These are phyloP conservation scores for Hylaeus anthracinus DNA, from an alignment of 1,140 invertebrate species.

Conservation along the genomic window DNA sequence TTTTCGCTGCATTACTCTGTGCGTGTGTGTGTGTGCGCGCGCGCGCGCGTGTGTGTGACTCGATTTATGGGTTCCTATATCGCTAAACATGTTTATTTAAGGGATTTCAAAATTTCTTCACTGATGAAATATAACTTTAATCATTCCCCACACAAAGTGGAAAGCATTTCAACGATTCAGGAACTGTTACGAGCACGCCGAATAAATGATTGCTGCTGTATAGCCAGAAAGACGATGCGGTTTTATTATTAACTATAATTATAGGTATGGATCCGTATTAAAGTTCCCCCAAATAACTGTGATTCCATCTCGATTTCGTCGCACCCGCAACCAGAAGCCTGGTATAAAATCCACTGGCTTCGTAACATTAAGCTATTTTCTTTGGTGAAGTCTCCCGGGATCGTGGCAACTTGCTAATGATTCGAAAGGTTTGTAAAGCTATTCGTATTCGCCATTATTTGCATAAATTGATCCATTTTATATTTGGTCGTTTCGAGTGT, in stretches of 20 bases:
- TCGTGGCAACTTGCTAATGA: constrained; percentile 70
- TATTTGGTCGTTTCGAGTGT: background rate
- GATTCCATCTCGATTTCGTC: constrained; percentile 72
- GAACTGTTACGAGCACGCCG: constrained; percentile 27
- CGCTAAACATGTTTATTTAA: background rate
- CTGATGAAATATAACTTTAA: background rate
- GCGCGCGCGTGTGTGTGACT: too few relatives aligned
- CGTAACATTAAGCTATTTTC: constrained; percentile 66
- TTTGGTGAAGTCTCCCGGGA: constrained; percentile 63
- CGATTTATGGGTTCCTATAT: too few relatives aligned
- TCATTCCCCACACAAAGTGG: background rate
- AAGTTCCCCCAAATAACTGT: constrained; percentile 73
- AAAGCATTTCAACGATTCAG: constrained; percentile 29
- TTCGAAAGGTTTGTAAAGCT: constrained; percentile 69
- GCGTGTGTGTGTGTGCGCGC: too few relatives aligned
- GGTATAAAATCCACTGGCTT: constrained; percentile 72
- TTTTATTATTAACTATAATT: constrained; percentile 79
- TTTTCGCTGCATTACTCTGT: too few relatives aligned
- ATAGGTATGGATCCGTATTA: constrained; percentile 73
- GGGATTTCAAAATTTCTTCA: background rate
- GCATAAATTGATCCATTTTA: background rate
- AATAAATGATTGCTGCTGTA: constrained; percentile 49
- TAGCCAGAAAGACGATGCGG: constrained; percentile 75
- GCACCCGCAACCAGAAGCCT: constrained; percentile 56
- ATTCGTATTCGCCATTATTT: background rate